Evolutionary conservation across 1,140 invertebrate genomes (phyloP), one percentile per base, ranked within the genome.

Genomic region (Samia ricini): DNA sequence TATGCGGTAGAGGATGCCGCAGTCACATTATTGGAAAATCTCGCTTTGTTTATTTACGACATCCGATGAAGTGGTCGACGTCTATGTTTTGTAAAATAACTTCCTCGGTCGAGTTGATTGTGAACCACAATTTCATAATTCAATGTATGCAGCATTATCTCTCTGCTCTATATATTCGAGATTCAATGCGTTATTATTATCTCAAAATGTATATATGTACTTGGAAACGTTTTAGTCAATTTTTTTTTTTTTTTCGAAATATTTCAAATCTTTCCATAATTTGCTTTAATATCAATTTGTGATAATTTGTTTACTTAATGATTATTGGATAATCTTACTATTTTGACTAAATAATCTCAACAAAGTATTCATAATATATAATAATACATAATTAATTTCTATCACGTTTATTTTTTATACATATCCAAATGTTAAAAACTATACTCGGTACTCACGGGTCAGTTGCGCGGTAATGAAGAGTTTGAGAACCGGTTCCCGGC

Each of bases 401-500:
- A 23, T 0, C 19, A 12, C 51, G 20, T 52, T 52, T 52, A 2
- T 22, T 21, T 52, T 52, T 21, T 52, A 21, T 52, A 22, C 2
- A 20, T 52, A 22, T 52, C 51, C 12, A 52, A 8, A 21, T 22
- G 22, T 52, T 52, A 7, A n/a, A 21, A 52, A 21, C 51, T 15
- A 23, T 69, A 73, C 71, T 71, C 42, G 36, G 60, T 77, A 76
- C 66, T 62, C 69, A 69, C 63, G 69, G 58, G 65, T 65, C 62
- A 55, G 63, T 66, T 56, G 55, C 29, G 61, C 66, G 54, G 71
- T 80, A 83, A 83, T 82, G 76, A 81, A 81, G 81, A 82, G 67
- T 52, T 15, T 6, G 51, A 52, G 63, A 85, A 85, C 83, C 83
- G 81, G 83, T 85, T 76, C 60, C 22, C 29, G 61, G 65, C 67